Evolutionary conservation across 1,140 invertebrate species (phyloP), one percentile per base, ranked within the genome.

Genomic region (Hirudo medicinalis): DNA sequence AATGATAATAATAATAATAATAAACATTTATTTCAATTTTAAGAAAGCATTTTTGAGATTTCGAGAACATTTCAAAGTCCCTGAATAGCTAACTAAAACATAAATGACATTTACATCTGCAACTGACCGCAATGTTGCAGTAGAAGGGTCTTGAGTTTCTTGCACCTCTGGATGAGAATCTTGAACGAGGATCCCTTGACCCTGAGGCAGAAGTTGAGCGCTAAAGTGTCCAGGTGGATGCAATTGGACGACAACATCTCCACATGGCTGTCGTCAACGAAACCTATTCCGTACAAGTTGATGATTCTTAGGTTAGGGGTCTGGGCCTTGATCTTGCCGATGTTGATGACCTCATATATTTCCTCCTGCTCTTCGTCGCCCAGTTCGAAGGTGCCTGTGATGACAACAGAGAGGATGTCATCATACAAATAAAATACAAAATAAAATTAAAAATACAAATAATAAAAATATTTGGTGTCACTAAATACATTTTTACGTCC

Each of bases 301-400:
- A 83, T 79, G 9, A 83, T 76, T 36, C 78, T 74, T 43, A 81
- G 74, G 73, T 99, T 99, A 4, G 99, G 83, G 78, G 97, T 98
- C 81, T 97, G 94, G 0, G 80, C 76, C 75, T 82, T 83, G 73
- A 83, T 83, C 72, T 83, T 83, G 27, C 80, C 78, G 25, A 99
- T 93, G 80, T 99, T 99, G 75, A 99, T 94, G 0, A 99, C 96
- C 84, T 99, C 96, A 81, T 99, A 99, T 76, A 97, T 94, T 85
- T 99, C 95, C 80, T 99, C 97, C 79, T 99, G 96, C 78, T 97
- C 95, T 79, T 99, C 84, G 73, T 82, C 94, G 80, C 97, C 94
- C 9, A 97, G 89, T 80, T 99, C 97, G 80, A 99, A 99, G 0
- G 96, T 99, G 27, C 96, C 92, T 94, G 79, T 29, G 22, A 36